Conservation (phyloP, 2,113 vertebrate genomes). For the Falco punctatus region DNA sequence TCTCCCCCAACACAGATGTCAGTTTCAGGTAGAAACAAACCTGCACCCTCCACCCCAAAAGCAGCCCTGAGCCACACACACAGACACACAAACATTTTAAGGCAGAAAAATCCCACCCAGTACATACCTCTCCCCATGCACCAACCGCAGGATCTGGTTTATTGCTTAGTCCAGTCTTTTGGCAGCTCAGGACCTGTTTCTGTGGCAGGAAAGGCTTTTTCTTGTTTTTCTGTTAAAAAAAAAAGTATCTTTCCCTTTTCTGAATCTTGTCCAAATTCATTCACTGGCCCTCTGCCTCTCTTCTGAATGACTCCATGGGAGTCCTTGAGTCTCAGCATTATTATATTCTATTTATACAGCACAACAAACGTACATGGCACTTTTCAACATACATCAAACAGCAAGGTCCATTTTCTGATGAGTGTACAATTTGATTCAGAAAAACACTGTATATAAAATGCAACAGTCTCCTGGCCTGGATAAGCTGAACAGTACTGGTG, state of each 20-base stretch:
- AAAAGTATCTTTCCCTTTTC: neutral
- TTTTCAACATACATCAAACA: neutral
- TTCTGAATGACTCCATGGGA: conserved; percentile 1
- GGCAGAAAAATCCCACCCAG: neutral
- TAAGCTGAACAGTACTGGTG: neutral
- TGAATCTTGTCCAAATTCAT: neutral
- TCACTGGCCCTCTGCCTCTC: neutral
- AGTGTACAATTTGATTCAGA: neutral
- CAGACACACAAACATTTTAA: neutral
- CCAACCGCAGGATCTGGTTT: neutral
- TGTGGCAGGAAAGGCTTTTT: neutral
- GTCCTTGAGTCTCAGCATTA: conserved; percentile 20
- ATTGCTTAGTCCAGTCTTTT: neutral
- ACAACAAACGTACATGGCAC: neutral
- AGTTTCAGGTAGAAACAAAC: neutral
- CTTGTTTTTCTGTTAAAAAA: neutral
- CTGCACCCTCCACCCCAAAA: neutral
- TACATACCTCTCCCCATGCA: neutral
- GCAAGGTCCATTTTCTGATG: neutral
- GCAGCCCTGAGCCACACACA: neutral
- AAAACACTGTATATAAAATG: neutral
- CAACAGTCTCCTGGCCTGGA: neutral
- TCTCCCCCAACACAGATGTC: neutral
- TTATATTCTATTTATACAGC: conserved; percentile 29
- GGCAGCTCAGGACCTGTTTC: neutral